These are phyloP conservation scores for Mobula hypostoma DNA, from an alignment of 2,113 vertebrate genomes.

Conservation along the genomic window DNA sequence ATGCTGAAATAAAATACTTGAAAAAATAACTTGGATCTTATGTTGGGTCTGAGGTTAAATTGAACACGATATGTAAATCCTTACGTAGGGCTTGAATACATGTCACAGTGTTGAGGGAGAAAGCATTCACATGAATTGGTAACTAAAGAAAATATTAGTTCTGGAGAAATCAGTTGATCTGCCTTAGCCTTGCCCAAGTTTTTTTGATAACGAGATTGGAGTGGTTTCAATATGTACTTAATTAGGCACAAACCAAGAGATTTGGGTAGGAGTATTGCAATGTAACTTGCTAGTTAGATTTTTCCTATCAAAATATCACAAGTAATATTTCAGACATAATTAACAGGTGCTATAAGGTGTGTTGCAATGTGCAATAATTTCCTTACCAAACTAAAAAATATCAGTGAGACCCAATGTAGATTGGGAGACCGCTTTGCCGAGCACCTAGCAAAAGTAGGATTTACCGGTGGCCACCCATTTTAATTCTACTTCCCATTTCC, in stretches of 20 bases:
- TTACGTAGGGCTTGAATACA: too few relatives aligned
- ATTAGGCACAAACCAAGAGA: background rate
- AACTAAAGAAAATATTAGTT: background rate
- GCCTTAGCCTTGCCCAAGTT: background rate
- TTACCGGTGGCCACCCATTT: too few relatives aligned
- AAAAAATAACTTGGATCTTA: too few relatives aligned
- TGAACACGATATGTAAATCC: too few relatives aligned
- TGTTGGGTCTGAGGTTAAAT: too few relatives aligned
- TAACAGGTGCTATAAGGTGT: background rate
- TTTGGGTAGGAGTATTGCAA: background rate
- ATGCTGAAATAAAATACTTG: too few relatives aligned
- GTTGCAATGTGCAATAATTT: background rate
- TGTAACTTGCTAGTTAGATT: background rate
- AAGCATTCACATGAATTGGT: conserved; percentile 32
- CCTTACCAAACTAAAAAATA: background rate
- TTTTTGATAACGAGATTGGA: background rate
- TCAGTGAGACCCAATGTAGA: too few relatives aligned
- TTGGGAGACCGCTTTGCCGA: too few relatives aligned
- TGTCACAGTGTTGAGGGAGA: background rate
- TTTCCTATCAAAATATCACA: background rate
- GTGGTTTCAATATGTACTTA: background rate
- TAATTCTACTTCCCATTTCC: too few relatives aligned
- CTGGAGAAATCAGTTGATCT: background rate
- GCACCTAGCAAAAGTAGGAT: too few relatives aligned
- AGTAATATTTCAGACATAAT: background rate